These are phyloP conservation scores for Nycticorax nycticorax DNA, from an alignment of 2,113 vertebrate genomes.

Conservation along the genomic window DNA sequence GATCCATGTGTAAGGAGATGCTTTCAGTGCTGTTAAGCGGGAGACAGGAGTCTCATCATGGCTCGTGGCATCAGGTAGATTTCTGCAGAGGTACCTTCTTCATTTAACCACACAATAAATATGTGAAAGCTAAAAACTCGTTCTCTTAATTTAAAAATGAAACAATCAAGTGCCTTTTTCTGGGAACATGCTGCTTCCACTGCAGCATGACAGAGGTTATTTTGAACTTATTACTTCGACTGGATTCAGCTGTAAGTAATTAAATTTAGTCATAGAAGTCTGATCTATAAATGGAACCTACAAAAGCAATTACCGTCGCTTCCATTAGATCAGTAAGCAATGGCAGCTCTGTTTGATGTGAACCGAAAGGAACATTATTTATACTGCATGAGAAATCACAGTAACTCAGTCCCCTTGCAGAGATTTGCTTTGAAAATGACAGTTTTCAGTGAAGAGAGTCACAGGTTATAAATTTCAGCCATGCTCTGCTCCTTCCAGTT, in stretches of 20 bases:
- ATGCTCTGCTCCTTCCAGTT: not conserved
- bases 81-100: not conserved
- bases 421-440: constrained; percentile 48
- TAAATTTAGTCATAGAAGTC: constrained; percentile 70
- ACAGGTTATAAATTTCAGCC: not conserved
- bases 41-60: not conserved
- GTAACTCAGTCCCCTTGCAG: constrained; percentile 7
- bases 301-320: constrained; percentile 80
- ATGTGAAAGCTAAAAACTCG: not conserved
- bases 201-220: constrained; percentile 51
- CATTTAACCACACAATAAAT: not conserved
- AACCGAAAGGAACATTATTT: constrained; percentile 75
- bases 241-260: constrained; percentile 73
- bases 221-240: constrained; percentile 55
- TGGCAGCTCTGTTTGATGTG: constrained; percentile 64
- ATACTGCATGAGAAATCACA: constrained; percentile 20
- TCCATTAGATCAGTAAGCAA: constrained; percentile 70
- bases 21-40: not conserved
- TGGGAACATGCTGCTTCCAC: constrained; percentile 7
- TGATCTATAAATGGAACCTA: constrained; percentile 80
- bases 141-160: not conserved
- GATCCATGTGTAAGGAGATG: not conserved
- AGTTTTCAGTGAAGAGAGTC: not conserved
- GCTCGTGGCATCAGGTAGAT: not conserved
- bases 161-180: constrained; percentile 14